Evolutionary conservation across 2,888 invertebrate species (phyloP).

Genomic region (Acanthosepion esculentum): DNA sequence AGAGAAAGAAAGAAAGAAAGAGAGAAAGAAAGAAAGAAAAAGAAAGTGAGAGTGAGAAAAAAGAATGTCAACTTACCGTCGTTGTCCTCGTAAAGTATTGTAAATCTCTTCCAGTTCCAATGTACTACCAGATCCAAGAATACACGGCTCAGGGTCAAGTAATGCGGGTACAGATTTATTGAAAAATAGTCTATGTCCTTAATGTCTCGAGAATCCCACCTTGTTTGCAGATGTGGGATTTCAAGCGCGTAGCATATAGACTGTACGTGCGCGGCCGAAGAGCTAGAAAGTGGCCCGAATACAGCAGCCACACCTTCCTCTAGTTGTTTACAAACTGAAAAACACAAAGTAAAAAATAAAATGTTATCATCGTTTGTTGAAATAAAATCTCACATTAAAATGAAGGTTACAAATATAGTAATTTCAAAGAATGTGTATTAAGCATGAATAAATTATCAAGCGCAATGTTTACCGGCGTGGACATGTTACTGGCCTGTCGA

Average conservation of each 20-base stretch:
- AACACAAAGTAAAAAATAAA: constrained; percentile 67
- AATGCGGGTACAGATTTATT: constrained; percentile 86
- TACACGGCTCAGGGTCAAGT: constrained; percentile 84
- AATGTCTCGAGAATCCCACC: constrained; percentile 82
- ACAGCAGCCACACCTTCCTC: constrained; percentile 86
- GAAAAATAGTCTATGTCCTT: constrained; percentile 87
- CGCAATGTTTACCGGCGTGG: too few species aligned
- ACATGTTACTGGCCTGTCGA: too few species aligned
- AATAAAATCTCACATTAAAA: not conserved
- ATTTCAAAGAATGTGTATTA: too few species aligned
- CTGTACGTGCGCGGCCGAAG: constrained; percentile 84
- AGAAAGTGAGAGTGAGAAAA: too few species aligned
- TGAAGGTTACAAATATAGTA: too few species aligned
- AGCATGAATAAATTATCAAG: too few species aligned
- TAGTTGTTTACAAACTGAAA: constrained; percentile 89
- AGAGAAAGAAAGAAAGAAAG: too few species aligned
- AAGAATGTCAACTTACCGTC: constrained; percentile 78
- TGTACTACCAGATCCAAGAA: constrained; percentile 87
- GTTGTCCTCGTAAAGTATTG: constrained; percentile 90
- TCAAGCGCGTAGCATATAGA: constrained; percentile 88
- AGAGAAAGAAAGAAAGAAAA: too few species aligned
- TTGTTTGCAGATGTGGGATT: constrained; percentile 88
- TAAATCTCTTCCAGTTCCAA: constrained; percentile 88
- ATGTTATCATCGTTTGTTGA: not conserved
- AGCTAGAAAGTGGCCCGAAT: constrained; percentile 85